Evolutionary conservation across 1,140 invertebrate genomes (phyloP).

Genomic region (Bathynomus jamesi): DNA sequence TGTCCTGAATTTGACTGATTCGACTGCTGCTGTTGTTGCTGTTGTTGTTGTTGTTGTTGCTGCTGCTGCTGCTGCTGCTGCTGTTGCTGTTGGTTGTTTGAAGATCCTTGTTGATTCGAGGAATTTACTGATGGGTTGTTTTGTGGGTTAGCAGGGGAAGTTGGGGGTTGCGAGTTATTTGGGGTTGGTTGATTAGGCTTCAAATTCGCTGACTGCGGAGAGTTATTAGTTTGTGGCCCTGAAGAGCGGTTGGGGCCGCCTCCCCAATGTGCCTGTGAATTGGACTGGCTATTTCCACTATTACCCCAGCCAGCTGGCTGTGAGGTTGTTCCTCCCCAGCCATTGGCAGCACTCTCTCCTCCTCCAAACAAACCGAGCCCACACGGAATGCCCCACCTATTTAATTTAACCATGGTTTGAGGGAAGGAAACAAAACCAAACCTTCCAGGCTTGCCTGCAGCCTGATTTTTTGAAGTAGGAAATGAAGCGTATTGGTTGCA

Average conservation of each 20-base stretch:
- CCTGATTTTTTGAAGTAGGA: constrained; percentile 31
- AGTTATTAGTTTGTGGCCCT: constrained; percentile 21
- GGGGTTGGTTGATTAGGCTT: constrained; percentile 28
- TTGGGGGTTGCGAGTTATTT: constrained; percentile 38
- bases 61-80: constrained; percentile 30
- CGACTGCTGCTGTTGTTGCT: constrained; percentile 33
- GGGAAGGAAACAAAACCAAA: constrained; percentile 29
- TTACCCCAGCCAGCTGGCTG: constrained; percentile 35
- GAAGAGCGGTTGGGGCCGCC: constrained; percentile 26
- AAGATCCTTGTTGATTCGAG: background rate
- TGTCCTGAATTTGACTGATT: background rate
- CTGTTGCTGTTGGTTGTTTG: background rate
- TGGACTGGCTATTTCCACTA: constrained; percentile 22
- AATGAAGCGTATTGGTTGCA: constrained; percentile 37
- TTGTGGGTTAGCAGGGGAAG: constrained; percentile 33
- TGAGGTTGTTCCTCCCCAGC: constrained; percentile 31
- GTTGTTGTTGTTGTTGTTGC: constrained; percentile 35
- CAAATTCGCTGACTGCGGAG: constrained; percentile 18
- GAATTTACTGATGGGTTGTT: constrained; percentile 36
- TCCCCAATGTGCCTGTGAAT: constrained; percentile 35
- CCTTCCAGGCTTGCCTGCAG: constrained; percentile 32
- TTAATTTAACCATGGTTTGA: constrained; percentile 21
- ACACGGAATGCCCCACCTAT: constrained; percentile 36
- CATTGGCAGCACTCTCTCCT: constrained; percentile 34
- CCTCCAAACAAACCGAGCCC: constrained; percentile 34